These are phyloP conservation scores for Pseudomugil tenellus DNA, from an alignment of 2,797 vertebrate species.

Conservation along the genomic window DNA sequence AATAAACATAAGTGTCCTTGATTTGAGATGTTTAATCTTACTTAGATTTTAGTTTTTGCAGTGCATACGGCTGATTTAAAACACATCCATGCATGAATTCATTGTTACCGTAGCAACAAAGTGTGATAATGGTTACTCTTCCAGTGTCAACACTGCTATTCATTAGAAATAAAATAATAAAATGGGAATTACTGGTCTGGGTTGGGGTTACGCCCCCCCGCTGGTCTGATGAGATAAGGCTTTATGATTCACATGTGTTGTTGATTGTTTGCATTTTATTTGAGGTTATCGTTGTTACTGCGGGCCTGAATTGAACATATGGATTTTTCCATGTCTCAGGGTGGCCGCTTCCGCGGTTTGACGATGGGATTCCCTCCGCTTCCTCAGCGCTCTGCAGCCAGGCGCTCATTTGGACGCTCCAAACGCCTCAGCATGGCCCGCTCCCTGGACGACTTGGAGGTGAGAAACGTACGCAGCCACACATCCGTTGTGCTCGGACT, in stretches of 20 bases:
- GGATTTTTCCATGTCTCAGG: conserved; percentile 61
- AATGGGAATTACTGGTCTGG: neutral
- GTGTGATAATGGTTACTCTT: conserved; percentile 1
- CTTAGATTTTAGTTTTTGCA: no score
- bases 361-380: conserved; percentile 85
- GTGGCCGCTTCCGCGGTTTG: conserved; percentile 85
- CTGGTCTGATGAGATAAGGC: neutral
- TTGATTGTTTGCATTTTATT: neutral
- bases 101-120: neutral
- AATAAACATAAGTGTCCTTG: no score
- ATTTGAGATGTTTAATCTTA: no score
- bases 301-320: neutral
- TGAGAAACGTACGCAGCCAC: conserved; percentile 58
- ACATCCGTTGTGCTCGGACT: neutral
- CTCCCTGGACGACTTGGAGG: conserved; percentile 96
- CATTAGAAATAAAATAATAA: neutral
- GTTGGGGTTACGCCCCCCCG: no score
- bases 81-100: neutral
- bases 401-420: conserved; percentile 91
- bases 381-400: conserved; percentile 84
- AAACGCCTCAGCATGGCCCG: conserved; percentile 93
- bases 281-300: no score
- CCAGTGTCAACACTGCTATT: conserved; percentile 7
- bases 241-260: neutral
- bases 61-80: no score